Base-by-base conservation (phyloP, 2,888 invertebrate species). In the Polymixis flavicincta region DNA sequence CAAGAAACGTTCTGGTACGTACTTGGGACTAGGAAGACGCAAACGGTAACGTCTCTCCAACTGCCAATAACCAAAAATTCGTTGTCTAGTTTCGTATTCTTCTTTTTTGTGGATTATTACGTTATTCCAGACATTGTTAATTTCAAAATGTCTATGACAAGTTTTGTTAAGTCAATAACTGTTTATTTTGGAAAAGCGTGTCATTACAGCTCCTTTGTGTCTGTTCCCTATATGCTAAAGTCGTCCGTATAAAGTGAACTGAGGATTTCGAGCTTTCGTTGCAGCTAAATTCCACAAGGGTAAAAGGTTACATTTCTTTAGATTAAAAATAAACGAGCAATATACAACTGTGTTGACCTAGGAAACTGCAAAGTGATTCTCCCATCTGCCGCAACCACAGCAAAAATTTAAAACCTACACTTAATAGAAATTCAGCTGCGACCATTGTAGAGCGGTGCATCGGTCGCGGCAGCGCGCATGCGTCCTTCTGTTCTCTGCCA, bases 391-490 rank as follows among this genome's bases (percentile, higher is more conserved):
- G 17, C 48, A 52, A 64, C n/a, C 4, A 52, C 7, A 22, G 0
- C 8, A 32, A 28, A 55, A 61, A 55, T 59, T 0, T 25, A 37
- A 61, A 45, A 61, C n/a, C 7, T 5, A 48, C n/a, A 28, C 32
- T 60, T 64, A 76, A 76, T 78, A 61, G 70, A 81, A 85, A 81
- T 84, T 79, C 76, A 68, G 63, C 32, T 88, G 92, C 77, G 88
- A 63, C 92, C 94, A 95, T 90, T 96, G 93, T 96, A 89, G 95
- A 86, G 90, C 78, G 88, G 72, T 93, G 94, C 95, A 93, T 91
- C 90, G 92, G 91, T 83, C 83, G 81, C 77, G 74, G 78, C 73
- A 81, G 59, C 83, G 90, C 96, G 96, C 96, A 93, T 93, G 95
- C 96, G 95, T 89, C 84, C 80, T 71, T 45, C 81, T 74, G 84